These are phyloP conservation scores for Junco hyemalis DNA, from an alignment of 2,113 vertebrate species.

Conservation along the genomic window DNA sequence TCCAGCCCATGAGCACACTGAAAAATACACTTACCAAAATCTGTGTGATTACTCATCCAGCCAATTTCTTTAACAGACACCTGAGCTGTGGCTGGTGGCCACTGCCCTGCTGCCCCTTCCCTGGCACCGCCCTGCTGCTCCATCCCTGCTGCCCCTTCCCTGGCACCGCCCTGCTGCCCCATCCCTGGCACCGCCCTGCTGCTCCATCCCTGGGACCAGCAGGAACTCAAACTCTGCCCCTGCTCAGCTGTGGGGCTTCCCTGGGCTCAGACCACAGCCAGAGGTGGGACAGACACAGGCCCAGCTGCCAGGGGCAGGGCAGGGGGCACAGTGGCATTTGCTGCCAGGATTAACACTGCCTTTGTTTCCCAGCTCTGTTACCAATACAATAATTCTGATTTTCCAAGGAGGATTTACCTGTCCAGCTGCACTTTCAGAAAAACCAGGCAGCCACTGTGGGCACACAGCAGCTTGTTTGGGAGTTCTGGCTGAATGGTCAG, in stretches of 20 bases:
- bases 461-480: background rate
- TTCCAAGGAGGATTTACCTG: background rate
- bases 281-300: background rate
- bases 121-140: too few relatives aligned
- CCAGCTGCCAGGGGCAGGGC: background rate
- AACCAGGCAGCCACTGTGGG: background rate
- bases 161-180: too few relatives aligned
- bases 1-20: too few relatives aligned
- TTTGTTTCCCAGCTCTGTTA: background rate
- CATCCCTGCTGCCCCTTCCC: too few relatives aligned
- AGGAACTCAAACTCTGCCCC: background rate
- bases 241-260: background rate
- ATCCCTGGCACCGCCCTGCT: too few relatives aligned
- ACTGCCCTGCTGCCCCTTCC: background rate
- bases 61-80: too few relatives aligned
- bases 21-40: too few relatives aligned
- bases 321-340: fast-evolving
- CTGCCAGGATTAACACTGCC: background rate
- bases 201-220: background rate
- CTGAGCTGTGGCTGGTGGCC: background rate
- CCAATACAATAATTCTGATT: background rate
- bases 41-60: too few relatives aligned
- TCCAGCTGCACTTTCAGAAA: background rate
- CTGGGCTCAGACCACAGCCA: fast-evolving
- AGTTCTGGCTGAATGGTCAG: too few relatives aligned